Base-by-base conservation (phyloP, 2,797 vertebrate genomes). In the Rousettus madagascariensis region DNA sequence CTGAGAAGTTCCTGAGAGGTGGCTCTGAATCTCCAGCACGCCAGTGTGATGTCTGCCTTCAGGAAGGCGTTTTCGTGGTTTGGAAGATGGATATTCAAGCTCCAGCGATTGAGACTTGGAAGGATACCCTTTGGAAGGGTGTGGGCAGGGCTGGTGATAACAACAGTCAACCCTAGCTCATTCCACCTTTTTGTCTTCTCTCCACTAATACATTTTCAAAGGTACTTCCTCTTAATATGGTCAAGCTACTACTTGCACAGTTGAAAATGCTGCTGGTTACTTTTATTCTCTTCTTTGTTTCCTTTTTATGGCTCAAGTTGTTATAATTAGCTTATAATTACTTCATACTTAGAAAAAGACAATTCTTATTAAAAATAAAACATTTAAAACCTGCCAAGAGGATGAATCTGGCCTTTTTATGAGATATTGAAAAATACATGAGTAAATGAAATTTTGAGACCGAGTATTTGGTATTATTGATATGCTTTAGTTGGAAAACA, bases 341-440 rank as follows among this genome's bases (percentile, higher is more conserved):
- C 75, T 80, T 95, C 72, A 68, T 57, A 96, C 53, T 69, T 63
- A 49, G n/a, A 69, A 74, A 74, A 55, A 86, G 6, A 2, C 16
- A 65, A 51, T 75, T 90, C 92, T 59, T 74, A 53, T 90, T 74
- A 78, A 63, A 82, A 93, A 86, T 61, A n/a, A 66, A 86, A 90
- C 63, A 36, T 71, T 24, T 41, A 79, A 77, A 75, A 80, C 2
- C 2, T 30, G 11, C 59, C 4, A 65, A 38, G 49, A 85, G 24
- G 59, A 79, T 92, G 12, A 24, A 33, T 49, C 1, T 80, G 7
- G 12, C 17, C 7, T 87, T 83, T 33, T 72, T 61, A 65, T 65
- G 43, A 90, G 55, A 88, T 43, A n/a, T 22, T 66, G 65, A 53
- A 89, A 91, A 66, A 11, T 46, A 78, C 24, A 57, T 5, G 8